Evolutionary conservation across 2,888 invertebrate species (phyloP).

Genomic region (Melangyna quadrimaculata): DNA sequence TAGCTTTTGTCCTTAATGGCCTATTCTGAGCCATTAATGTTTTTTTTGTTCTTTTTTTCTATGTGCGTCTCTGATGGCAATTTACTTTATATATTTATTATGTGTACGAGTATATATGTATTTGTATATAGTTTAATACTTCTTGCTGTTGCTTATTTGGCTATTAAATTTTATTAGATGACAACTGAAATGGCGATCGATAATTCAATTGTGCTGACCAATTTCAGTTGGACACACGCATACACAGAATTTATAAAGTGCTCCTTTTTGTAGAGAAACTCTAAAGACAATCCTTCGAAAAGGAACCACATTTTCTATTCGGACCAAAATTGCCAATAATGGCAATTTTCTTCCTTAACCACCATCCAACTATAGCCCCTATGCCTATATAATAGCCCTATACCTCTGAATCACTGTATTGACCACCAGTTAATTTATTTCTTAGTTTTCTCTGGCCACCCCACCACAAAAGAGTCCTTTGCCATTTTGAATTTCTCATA

Average conservation of each 20-base stretch:
- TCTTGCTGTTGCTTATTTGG: slow-evolving; percentile 48
- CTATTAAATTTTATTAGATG: slow-evolving; percentile 65
- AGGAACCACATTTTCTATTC: slow-evolving; percentile 7
- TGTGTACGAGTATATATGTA: no score
- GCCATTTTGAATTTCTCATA: slow-evolving; percentile 54
- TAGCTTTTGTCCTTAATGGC: slow-evolving; percentile 34
- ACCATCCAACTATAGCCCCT: not conserved
- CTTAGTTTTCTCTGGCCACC: slow-evolving; percentile 19
- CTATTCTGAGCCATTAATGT: slow-evolving; percentile 1
- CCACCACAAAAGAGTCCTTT: slow-evolving; percentile 12
- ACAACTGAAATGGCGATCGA: slow-evolving; percentile 62
- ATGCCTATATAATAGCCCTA: no score
- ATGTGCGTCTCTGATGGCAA: not conserved
- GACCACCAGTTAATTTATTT: slow-evolving; percentile 59
- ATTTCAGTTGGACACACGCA: slow-evolving; percentile 12
- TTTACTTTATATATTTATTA: not conserved
- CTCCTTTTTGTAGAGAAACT: not conserved
- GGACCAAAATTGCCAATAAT: slow-evolving; percentile 35
- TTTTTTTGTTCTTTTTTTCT: not conserved
- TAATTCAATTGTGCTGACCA: slow-evolving; percentile 60
- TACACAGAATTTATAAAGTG: not conserved
- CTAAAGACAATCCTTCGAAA: slow-evolving; percentile 17
- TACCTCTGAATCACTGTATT: slow-evolving; percentile 9
- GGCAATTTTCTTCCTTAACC: slow-evolving; percentile 49
- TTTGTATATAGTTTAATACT: not conserved